Evolutionary conservation across 1,140 invertebrate genomes (phyloP), one percentile per base, ranked within the genome.

Genomic region (Berghia stephanieae): DNA sequence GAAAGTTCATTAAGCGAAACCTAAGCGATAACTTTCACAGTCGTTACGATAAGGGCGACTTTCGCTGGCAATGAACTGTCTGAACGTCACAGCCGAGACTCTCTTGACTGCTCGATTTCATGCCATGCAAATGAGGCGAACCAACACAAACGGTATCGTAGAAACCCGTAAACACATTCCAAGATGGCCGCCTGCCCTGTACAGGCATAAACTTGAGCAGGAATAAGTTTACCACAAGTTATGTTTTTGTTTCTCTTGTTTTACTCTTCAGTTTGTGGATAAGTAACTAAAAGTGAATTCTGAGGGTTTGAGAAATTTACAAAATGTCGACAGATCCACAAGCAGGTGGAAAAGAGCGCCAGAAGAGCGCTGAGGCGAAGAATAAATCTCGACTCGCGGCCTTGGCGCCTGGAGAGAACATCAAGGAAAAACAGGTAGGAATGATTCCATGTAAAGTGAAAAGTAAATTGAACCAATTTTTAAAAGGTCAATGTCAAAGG

Each of bases 391-490:
- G 86, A 57, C 76, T 87, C 18, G 80, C 85, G 5, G 83, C 82
- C 24, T 71, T 88, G 46, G 85, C 83, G 55, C 83, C 84, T 2
- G 84, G 85, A 16, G 86, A 88, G 83, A 87, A 88, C 74, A 84
- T 88, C 16, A 87, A 87, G 79, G 86, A 87, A 76, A 88, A 87
- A 80, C 86, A 88, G 83, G 86, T 87, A 79, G 75, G 77, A 36
- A 16, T 44, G 31, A n/a, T 60, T n/a, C n/a, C n/a, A n/a, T n/a
- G n/a, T n/a, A n/a, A n/a, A n/a, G n/a, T n/a, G n/a, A n/a, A n/a
- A n/a, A n/a, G n/a, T n/a, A n/a, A n/a, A n/a, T n/a, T n/a, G n/a
- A n/a, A n/a, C n/a, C n/a, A n/a, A n/a, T n/a, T n/a, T n/a, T n/a
- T n/a, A n/a, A n/a, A n/a, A n/a, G n/a, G n/a, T n/a, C n/a, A n/a